Evolutionary conservation across 2,797 vertebrate genomes (phyloP), one percentile per base, ranked within the genome.

Genomic region (Pangasius larnaudii): DNA sequence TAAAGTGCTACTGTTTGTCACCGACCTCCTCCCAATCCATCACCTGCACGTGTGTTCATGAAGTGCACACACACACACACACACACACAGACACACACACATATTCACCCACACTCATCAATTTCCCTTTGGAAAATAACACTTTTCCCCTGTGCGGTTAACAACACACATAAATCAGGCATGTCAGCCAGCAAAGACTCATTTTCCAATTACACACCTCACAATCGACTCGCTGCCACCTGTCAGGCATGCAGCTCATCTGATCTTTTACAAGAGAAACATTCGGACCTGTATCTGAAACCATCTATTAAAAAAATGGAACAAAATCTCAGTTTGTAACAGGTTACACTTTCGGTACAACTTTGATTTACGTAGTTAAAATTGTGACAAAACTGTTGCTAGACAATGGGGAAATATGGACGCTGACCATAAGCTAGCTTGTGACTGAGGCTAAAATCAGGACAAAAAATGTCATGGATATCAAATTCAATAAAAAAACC

Each of bases 1-100:
- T 92, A 91, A 94, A 93, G 93, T 92, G 89, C 89, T 88, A 91
- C 91, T 90, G 92, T 88, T 91, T 91, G 91, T 92, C 85, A 90
- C 89, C 89, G 91, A 94, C 91, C 84, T 86, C 91, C 88, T 91
- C 90, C 90, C 92, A 89, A 91, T 89, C 90, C 88, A 80, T 88
- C 72, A 59, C 85, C 86, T 87, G 89, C 85, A 84, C 51, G 86
- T 87, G 87, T 89, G 11, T 87, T 56, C 84, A 88, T 59, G 82
- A 89, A 89, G 69, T 74, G 14, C 46, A 0, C n/a, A 1, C 72
- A 88, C 88, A 85, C 88, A 91, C 79, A 53, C 75, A 63, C 53
- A 36, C 75, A 71, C 53, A 85, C 69, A 24, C 36, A 46, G 7
- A 46, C 42, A 46, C 78, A 88, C 59, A 87, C 79, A 86, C 22